Conservation (phyloP, 1,140 invertebrate species). For the Drosophila nannoptera region DNA sequence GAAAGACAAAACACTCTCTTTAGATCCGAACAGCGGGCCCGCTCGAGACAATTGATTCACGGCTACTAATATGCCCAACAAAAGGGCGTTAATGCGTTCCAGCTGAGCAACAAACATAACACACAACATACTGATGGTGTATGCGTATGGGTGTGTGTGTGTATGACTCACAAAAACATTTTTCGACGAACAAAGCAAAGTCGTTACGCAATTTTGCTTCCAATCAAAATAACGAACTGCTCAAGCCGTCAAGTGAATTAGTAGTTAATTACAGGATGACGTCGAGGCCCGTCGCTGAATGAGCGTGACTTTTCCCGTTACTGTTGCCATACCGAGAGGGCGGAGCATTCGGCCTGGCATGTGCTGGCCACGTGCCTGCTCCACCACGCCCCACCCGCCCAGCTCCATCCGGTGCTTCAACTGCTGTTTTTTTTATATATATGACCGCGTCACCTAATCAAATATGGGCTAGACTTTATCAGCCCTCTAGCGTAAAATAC, state of each 20-base stretch:
- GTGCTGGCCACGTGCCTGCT: conserved; percentile 22
- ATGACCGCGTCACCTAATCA: conserved; percentile 23
- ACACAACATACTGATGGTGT: no score
- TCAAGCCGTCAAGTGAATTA: conserved; percentile 7
- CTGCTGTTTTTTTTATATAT: conserved; percentile 10
- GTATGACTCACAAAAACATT: no score
- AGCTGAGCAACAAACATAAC: no score
- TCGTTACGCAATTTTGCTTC: conserved; percentile 30
- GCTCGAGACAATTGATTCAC: no score
- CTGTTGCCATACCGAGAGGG: background rate
- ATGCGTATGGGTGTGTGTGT: no score
- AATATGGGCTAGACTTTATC: conserved; percentile 12
- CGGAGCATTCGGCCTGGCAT: conserved; percentile 2
- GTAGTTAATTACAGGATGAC: background rate
- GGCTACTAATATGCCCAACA: no score
- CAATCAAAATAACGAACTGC: background rate
- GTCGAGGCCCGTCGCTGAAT: conserved; percentile 2
- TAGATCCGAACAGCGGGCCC: no score
- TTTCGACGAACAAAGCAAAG: conserved; percentile 43
- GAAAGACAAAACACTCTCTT: no score
- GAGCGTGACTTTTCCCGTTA: background rate
- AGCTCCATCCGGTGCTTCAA: conserved; percentile 21
- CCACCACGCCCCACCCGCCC: background rate
- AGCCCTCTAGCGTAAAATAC: conserved; percentile 9
- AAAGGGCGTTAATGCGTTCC: no score